Evolutionary conservation across 92 coral and sea anemone species (phyloP).

Genomic region (Blastomussa wellsi): DNA sequence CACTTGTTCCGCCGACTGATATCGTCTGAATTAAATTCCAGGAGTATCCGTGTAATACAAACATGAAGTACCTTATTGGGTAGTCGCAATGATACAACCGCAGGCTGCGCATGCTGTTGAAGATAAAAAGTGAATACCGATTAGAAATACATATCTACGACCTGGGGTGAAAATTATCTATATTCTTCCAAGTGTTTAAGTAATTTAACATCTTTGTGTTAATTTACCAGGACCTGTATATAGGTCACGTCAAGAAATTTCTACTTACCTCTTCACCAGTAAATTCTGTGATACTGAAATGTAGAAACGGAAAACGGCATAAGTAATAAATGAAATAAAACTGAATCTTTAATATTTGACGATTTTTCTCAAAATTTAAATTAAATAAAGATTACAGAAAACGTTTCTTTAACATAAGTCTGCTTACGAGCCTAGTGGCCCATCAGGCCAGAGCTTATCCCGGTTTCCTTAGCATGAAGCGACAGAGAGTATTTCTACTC

Average conservation of each 20-base stretch:
- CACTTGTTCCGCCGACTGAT: no score
- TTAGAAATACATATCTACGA: neutral
- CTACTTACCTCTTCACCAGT: conserved; percentile 82
- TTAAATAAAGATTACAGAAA: no score
- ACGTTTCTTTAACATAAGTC: no score
- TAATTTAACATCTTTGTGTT: neutral
- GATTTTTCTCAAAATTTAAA: no score
- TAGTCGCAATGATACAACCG: conserved; percentile 86
- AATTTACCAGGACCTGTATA: neutral
- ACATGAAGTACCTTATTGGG: conserved; percentile 85
- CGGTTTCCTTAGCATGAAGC: no score
- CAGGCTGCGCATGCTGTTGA: conserved; percentile 85
- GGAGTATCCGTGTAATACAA: neutral
- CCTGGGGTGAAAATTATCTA: neutral
- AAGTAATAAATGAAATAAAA: neutral
- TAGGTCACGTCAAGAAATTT: neutral
- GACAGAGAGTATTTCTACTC: no score
- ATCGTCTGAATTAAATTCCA: neutral
- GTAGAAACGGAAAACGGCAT: neutral
- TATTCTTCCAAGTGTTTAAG: no score
- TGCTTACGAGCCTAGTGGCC: no score
- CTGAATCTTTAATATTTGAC: neutral
- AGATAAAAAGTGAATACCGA: neutral
- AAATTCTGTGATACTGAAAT: conserved; percentile 79
- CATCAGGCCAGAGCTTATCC: no score